A percentile compares a stretch with the other conserved stretches of the same genome.
These are phyloP conservation scores for Harpalus rufipes DNA, from an alignment of 2,888 invertebrate genomes.

Conservation along the genomic window DNA sequence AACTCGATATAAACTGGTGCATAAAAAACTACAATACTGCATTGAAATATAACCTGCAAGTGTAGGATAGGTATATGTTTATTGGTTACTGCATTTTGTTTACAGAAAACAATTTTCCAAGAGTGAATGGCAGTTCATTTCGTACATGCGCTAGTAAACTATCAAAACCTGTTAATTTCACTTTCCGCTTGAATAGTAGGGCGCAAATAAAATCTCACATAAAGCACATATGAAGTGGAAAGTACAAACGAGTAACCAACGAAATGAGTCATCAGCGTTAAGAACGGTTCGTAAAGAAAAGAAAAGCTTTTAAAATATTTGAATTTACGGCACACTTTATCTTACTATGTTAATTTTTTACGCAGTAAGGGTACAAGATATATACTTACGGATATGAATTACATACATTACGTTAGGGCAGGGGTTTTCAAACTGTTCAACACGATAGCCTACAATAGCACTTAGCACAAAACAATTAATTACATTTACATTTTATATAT, in stretches of 20 bases:
- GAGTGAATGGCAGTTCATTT: conserved; percentile 1
- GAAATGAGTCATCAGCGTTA: conserved; percentile 57
- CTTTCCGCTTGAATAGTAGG: conserved; percentile 18
- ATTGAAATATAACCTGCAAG: not conserved
- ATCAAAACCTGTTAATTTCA: conserved; percentile 20
- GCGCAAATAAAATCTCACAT: conserved; percentile 23
- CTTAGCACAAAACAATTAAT: not conserved
- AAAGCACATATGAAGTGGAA: conserved; percentile 11
- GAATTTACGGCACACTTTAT: conserved; percentile 64
- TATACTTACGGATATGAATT: conserved; percentile 66
- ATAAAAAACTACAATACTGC: not conserved
- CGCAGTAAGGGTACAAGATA: conserved; percentile 65
- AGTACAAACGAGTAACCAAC: conserved; percentile 7
- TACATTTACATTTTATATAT: not conserved
- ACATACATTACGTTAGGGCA: conserved; percentile 61
- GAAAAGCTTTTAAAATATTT: conserved; percentile 66
- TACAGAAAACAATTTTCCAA: not conserved
- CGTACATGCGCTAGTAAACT: not conserved
- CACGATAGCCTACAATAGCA: not conserved
- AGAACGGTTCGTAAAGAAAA: conserved; percentile 49
- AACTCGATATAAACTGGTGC: not conserved
- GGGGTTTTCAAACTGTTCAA: not conserved
- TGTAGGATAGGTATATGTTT: not conserved
- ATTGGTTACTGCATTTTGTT: too few relatives aligned
- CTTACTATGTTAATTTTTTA: conserved; percentile 66